These are phyloP conservation scores for Geotrypetes seraphini DNA, from an alignment of 2,797 vertebrate genomes.

Conservation along the genomic window DNA sequence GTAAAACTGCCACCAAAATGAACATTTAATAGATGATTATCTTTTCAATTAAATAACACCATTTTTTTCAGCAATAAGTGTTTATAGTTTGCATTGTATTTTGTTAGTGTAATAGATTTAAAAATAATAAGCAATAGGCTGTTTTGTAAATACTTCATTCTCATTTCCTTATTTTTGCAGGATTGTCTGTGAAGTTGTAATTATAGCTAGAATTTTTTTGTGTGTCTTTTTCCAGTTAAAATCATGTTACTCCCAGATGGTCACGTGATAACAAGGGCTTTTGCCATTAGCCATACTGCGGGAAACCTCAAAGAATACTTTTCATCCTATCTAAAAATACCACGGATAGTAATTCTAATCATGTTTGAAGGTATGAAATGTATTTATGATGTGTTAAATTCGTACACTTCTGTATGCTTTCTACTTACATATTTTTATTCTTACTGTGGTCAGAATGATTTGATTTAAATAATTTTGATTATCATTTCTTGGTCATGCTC, in stretches of 20 bases:
- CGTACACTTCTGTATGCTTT: no score
- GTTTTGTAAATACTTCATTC: background rate
- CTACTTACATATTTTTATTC: background rate
- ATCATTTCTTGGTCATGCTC: no score
- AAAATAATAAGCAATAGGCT: background rate
- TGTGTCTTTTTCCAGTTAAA: constrained; percentile 54
- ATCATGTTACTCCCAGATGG: constrained; percentile 64
- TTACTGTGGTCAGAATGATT: background rate
- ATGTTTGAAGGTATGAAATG: constrained; percentile 51
- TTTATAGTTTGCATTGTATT: background rate
- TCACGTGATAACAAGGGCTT: constrained; percentile 63
- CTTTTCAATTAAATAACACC: no score
- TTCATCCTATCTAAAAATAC: constrained; percentile 54
- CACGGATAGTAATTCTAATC: constrained; percentile 51
- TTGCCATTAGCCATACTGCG: constrained; percentile 53
- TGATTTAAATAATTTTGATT: no score
- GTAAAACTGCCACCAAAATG: no score
- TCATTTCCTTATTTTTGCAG: no score
- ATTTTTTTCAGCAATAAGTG: background rate
- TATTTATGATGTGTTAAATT: no score
- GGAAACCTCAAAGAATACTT: constrained; percentile 62
- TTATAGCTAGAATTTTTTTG: background rate
- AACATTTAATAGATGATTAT: no score
- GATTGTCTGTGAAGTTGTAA: no score
- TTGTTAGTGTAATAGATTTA: background rate